Base-by-base conservation (phyloP, 2,888 invertebrate genomes). In the Erebia aethiops region DNA sequence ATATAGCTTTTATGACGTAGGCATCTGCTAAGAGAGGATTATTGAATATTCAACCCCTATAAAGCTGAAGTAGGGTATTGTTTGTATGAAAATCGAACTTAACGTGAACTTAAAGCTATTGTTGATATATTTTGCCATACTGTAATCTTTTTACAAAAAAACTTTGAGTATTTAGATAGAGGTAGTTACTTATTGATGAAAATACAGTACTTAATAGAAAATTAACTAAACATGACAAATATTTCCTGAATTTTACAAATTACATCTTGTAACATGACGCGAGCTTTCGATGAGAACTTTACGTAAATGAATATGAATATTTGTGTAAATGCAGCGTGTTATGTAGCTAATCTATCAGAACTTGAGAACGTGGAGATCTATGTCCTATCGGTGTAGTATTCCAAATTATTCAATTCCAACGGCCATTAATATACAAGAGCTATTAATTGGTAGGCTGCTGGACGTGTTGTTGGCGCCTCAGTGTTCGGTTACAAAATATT, bases 401-500 rank as follows among this genome's bases (percentile, higher is more conserved):
- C 43, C 14, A 41, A 56, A 54, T 65, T 54, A 61, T 43, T 56
- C 14, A 54, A 18, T 65, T 54, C 41, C 13, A 63, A 54, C 43
- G 14, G 54, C 43, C 51, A 54, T 56, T 13, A 18, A 49, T 54
- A 56, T 51, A 10, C 43, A 2, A 18, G 8, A 18, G 41, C 65
- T 18, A 41, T 26, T 21, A 49, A 26, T 51, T 63, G 2, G 41
- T 65, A 14, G 51, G 52, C 18, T 41, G 35, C 18, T 26, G 13
- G 41, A 26, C 41, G 1, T 18, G 65, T 16, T 18, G 18, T 65
- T 43, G 43, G 49, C 14, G 35, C 18, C 43, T 63, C 10, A 21
- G 63, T 63, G 41, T 65, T 56, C 41, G 54, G 43, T 54, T 56
- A 54, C 65, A 54, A 41, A 43, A 65, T 35, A 35, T 56, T 65